Evolutionary conservation across 2,113 vertebrate genomes (phyloP).

Genomic region (Eonycteris spelaea): DNA sequence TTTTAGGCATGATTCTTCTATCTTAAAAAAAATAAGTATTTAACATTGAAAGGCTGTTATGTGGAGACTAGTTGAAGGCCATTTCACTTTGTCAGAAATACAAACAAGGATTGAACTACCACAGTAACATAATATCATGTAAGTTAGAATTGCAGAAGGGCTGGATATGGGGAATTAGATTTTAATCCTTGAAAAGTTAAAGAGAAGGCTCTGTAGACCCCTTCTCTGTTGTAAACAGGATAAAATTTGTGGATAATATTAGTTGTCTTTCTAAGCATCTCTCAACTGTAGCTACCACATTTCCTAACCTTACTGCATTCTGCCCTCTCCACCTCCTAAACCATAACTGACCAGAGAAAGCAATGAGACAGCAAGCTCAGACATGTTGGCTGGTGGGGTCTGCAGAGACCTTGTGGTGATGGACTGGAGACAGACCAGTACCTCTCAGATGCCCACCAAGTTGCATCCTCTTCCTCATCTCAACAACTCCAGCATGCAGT

Average conservation of each 20-base stretch:
- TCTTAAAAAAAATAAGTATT: neutral
- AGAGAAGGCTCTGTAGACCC: neutral
- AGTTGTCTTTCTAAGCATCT: neutral
- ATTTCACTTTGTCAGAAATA: neutral
- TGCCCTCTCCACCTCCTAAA: neutral
- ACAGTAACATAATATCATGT: neutral
- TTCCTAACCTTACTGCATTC: neutral
- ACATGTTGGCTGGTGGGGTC: fast-evolving
- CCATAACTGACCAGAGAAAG: neutral
- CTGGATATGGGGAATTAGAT: neutral
- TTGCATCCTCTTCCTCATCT: neutral
- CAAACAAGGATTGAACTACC: neutral
- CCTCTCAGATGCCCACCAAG: neutral
- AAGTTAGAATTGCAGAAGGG: neutral
- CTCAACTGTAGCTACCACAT: neutral
- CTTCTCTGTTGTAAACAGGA: neutral
- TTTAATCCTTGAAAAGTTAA: neutral
- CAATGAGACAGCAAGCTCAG: neutral
- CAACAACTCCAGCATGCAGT: fast-evolving
- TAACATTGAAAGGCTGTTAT: neutral
- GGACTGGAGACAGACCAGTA: neutral
- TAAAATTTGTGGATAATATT: neutral
- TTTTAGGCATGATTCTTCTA: neutral
- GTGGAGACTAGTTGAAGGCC: neutral
- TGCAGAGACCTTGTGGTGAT: neutral